These are phyloP conservation scores for Andrena dorsata DNA, from an alignment of 2,888 invertebrate genomes.

Conservation along the genomic window DNA sequence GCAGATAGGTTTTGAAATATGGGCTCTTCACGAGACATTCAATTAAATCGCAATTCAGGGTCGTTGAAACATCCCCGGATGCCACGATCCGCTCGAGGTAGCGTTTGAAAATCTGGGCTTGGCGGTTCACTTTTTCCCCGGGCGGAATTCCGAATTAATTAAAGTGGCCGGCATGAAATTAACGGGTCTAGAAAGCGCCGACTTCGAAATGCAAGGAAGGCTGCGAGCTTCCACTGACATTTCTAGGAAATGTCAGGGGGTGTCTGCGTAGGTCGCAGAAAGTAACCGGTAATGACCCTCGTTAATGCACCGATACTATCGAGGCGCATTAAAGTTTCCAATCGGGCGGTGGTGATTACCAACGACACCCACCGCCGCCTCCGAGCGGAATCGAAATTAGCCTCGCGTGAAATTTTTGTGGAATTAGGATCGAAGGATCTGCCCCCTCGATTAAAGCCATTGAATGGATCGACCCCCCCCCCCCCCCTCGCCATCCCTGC, in stretches of 20 bases:
- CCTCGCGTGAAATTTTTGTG: conserved; percentile 9
- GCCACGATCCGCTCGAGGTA: not conserved
- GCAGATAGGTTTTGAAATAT: too few relatives aligned
- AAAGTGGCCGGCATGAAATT: conserved; percentile 17
- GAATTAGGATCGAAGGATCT: not conserved
- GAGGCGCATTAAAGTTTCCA: conserved; percentile 13
- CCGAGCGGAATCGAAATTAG: not conserved
- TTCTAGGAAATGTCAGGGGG: conserved; percentile 41
- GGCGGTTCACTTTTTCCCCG: not conserved
- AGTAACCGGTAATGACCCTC: conserved; percentile 22
- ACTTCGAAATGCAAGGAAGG: not conserved
- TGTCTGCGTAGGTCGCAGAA: conserved; percentile 22
- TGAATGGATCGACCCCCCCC: not conserved
- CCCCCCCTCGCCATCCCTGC: not conserved
- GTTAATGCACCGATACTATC: conserved; percentile 15
- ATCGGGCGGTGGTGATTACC: conserved; percentile 2
- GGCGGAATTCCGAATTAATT: conserved; percentile 24
- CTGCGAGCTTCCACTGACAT: conserved; percentile 17
- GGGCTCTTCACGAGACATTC: not conserved
- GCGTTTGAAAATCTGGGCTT: not conserved
- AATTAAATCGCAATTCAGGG: not conserved
- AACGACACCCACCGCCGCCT: not conserved
- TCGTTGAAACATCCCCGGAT: not conserved
- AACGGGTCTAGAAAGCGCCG: not conserved
- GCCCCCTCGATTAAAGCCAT: conserved; percentile 1